Evolutionary conservation across 2,888 invertebrate species (phyloP).

Genomic region (Agelastica alni): DNA sequence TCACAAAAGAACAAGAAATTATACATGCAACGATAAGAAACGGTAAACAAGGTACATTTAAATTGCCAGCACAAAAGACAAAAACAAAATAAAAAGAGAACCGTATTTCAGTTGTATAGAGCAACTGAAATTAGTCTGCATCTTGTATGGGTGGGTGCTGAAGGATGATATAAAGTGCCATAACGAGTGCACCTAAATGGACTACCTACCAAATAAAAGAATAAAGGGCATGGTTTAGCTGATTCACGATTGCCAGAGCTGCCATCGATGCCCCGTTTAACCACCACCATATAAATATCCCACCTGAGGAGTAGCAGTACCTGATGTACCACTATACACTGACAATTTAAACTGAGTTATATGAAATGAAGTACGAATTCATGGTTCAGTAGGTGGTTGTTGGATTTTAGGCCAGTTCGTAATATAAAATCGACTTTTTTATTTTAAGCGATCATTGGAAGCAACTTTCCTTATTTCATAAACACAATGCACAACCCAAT

Average conservation of each 20-base stretch:
- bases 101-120: slow-evolving; percentile 10
- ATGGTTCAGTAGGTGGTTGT: not conserved
- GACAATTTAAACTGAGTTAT: slow-evolving; percentile 40
- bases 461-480: too few relatives aligned
- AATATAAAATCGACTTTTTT: too few relatives aligned
- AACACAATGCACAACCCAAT: too few relatives aligned
- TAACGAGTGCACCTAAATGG: slow-evolving; percentile 20
- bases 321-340: slow-evolving; percentile 23
- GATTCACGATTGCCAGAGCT: slow-evolving; percentile 18
- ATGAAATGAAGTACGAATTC: slow-evolving; percentile 20
- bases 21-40: too few relatives aligned
- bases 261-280: slow-evolving; percentile 15
- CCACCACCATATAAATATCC: slow-evolving; percentile 19
- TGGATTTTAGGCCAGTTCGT: not conserved
- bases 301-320: slow-evolving; percentile 12
- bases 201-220: slow-evolving; percentile 19
- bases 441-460: too few relatives aligned
- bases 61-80: slow-evolving; percentile 7
- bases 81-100: slow-evolving; percentile 2
- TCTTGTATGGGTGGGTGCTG: slow-evolving; percentile 16
- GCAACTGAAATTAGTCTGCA: slow-evolving; percentile 19
- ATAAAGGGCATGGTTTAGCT: slow-evolving; percentile 20
- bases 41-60: slow-evolving; percentile 7
- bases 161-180: slow-evolving; percentile 23
- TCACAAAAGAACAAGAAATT: too few relatives aligned